Evolutionary conservation across 2,888 invertebrate genomes (phyloP).

Genomic region (Tipula helvola): DNA sequence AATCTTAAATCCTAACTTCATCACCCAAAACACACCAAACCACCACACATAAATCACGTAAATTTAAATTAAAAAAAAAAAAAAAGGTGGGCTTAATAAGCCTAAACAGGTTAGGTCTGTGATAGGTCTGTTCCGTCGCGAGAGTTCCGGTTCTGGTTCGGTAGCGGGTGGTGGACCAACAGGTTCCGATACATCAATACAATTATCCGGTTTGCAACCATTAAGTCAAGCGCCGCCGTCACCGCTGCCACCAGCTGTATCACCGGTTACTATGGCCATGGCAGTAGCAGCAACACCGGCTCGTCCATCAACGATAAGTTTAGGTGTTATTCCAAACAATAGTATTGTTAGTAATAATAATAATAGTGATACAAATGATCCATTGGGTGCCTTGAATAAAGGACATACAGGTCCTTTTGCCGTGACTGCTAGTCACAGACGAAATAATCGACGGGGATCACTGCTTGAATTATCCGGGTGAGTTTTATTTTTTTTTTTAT

Average conservation of each 20-base stretch:
- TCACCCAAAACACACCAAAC: neutral
- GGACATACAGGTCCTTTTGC: constrained; percentile 46
- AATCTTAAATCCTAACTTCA: neutral
- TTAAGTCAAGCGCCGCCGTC: constrained; percentile 24
- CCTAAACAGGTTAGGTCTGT: constrained; percentile 75
- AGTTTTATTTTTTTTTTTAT: constrained; percentile 25
- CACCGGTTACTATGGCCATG: constrained; percentile 26
- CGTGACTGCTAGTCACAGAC: constrained; percentile 52
- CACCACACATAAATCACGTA: neutral
- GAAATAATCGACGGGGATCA: constrained; percentile 62
- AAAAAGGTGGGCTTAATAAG: constrained; percentile 70
- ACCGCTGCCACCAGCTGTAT: constrained; percentile 21
- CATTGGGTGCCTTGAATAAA: constrained; percentile 13
- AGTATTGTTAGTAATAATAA: neutral
- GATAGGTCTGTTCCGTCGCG: constrained; percentile 77
- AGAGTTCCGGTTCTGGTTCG: constrained; percentile 62
- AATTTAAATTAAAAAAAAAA: constrained; percentile 14
- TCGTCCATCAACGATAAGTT: constrained; percentile 18
- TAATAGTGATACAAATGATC: constrained; percentile 32
- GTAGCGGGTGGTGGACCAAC: constrained; percentile 31
- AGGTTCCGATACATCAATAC: constrained; percentile 40
- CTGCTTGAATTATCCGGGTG: constrained; percentile 72
- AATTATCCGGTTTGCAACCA: neutral
- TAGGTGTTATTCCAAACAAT: neutral
- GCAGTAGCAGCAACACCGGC: neutral